phyloP scores from a whole-genome alignment of 2,797 vertebrate genomes.

The Myotis myotis region DNA sequence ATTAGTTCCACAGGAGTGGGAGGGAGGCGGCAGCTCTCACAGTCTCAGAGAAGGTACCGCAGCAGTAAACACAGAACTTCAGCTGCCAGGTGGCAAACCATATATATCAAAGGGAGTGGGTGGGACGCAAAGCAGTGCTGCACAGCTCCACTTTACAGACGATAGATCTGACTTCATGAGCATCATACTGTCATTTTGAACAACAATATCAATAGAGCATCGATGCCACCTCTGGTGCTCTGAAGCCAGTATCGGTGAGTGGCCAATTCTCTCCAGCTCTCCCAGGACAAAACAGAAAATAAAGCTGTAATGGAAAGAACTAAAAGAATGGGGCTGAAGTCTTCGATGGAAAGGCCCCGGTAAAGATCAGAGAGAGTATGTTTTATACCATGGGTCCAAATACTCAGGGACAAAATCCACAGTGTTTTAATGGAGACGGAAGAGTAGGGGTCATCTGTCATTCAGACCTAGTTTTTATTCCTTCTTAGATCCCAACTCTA shows the following conservation, averaged over 20 bases:
- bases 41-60: background rate
- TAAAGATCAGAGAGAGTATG: background rate
- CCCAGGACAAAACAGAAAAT: background rate
- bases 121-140: background rate
- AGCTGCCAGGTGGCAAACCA: background rate
- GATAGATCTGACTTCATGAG: background rate
- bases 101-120: background rate
- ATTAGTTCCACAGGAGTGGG: slow-evolving; percentile 41
- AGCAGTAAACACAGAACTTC: background rate
- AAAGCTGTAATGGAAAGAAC: background rate
- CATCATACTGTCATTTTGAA: background rate
- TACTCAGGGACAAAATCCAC: background rate
- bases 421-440: background rate
- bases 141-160: background rate
- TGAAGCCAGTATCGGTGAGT: background rate
- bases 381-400: background rate
- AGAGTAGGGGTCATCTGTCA: background rate
- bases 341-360: background rate
- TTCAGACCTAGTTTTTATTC: background rate
- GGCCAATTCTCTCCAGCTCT: background rate
- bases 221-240: background rate
- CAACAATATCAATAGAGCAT: background rate
- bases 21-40: background rate
- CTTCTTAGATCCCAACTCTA: background rate
- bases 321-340: background rate